Conservation (phyloP, 2,113 vertebrate species). For the Trematomus loennbergii region DNA sequence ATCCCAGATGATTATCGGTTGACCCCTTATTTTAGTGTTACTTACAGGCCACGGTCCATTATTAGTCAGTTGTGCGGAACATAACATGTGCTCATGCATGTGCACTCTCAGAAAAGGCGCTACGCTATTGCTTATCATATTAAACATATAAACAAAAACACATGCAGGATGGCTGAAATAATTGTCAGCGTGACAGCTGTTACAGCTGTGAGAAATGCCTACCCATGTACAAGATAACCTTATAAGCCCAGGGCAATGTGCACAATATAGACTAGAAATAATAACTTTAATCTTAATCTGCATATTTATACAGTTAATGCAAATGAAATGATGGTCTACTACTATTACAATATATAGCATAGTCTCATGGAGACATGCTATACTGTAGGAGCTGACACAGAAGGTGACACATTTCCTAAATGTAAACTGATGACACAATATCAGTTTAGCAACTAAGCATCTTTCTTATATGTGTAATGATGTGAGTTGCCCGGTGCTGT, state of each 20-base stretch:
- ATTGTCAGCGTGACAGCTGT: constrained; percentile 29
- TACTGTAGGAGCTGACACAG: constrained; percentile 24
- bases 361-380: constrained; percentile 5
- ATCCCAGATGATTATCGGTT: no score
- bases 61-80: constrained; percentile 68
- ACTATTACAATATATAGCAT: constrained; percentile 6
- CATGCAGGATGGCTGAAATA: constrained; percentile 63
- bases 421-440: constrained; percentile 18
- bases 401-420: constrained; percentile 31
- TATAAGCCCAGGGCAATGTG: constrained; percentile 25
- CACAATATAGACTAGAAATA: constrained; percentile 18
- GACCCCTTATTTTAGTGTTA: constrained; percentile 28
- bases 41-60: constrained; percentile 67
- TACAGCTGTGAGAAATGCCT: constrained; percentile 41
- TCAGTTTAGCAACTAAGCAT: constrained; percentile 29
- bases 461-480: constrained; percentile 50
- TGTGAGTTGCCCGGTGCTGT: constrained; percentile 32
- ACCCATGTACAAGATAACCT: constrained; percentile 50
- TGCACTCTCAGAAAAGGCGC: constrained; percentile 35
- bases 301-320: constrained; percentile 18
- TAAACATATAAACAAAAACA: constrained; percentile 55
- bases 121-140: constrained; percentile 46
- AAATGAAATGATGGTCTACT: constrained; percentile 8
- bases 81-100: constrained; percentile 61
- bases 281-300: constrained; percentile 16